Conservation (phyloP, 2,888 invertebrate species). For the Sturmia bella region DNA sequence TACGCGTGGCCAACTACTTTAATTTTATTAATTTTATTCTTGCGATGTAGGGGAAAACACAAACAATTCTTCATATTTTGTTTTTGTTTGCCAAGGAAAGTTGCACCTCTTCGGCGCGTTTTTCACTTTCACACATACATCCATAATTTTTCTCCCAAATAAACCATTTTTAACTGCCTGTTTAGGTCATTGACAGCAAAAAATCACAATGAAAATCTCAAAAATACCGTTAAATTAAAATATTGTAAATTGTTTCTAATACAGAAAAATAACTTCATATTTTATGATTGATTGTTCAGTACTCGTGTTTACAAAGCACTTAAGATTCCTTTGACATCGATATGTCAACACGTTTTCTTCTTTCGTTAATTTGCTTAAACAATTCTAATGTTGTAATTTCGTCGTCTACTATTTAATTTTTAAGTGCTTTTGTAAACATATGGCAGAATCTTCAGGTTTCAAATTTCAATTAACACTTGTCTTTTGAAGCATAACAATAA, state of each 20-base stretch:
- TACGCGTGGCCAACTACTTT: too few relatives aligned
- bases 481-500: neutral
- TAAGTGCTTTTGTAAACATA: conserved; percentile 40
- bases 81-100: too few relatives aligned
- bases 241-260: neutral
- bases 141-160: neutral
- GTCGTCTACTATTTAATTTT: conserved; percentile 23
- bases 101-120: too few relatives aligned
- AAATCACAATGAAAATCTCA: neutral
- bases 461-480: conserved; percentile 56
- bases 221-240: conserved; percentile 1
- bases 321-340: conserved; percentile 29
- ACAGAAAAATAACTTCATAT: conserved; percentile 20
- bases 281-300: conserved; percentile 18
- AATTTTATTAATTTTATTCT: too few relatives aligned
- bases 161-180: neutral
- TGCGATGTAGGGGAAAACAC: too few relatives aligned
- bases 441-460: conserved; percentile 28
- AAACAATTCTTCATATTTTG: too few relatives aligned
- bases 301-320: conserved; percentile 43
- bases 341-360: conserved; percentile 18
- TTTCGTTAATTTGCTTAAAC: conserved; percentile 1
- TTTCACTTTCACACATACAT: too few relatives aligned
- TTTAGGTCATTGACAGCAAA: conserved; percentile 1
- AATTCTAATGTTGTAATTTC: conserved; percentile 25